Percentiles rank a stretch among this genome's conserved stretches.
Evolutionary conservation across 2,113 vertebrate species (phyloP).

Genomic region (Merops nubicus): DNA sequence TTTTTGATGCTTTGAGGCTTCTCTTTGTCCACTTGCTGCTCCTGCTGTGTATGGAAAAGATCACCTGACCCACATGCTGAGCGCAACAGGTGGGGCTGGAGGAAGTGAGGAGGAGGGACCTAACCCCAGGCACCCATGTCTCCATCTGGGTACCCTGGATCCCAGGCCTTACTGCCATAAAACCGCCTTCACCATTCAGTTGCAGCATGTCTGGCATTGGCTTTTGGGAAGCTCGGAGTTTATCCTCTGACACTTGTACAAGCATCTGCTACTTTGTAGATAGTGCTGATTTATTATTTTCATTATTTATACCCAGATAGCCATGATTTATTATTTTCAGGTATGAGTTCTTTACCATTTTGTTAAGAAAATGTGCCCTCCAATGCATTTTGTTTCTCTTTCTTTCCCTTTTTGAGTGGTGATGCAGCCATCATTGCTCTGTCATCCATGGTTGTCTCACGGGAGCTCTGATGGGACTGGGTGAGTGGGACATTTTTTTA

Average conservation of each 20-base stretch:
- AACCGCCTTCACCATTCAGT: background rate
- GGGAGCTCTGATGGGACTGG: background rate
- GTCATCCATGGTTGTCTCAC: background rate
- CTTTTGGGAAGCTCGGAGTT: background rate
- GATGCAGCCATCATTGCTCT: background rate
- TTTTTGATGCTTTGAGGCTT: background rate
- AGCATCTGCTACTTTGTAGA: background rate
- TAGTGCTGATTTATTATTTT: background rate
- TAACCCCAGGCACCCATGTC: background rate
- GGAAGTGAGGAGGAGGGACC: accelerated
- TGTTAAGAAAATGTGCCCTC: background rate
- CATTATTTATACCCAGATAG: background rate
- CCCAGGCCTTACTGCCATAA: background rate
- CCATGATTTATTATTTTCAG: background rate
- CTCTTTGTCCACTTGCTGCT: background rate
- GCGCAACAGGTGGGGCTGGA: background rate
- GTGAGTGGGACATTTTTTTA: background rate
- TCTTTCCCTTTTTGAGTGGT: background rate
- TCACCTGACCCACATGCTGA: accelerated
- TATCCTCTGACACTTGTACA: background rate
- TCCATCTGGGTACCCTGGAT: accelerated
- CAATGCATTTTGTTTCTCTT: background rate
- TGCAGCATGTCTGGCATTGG: background rate
- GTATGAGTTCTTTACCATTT: accelerated
- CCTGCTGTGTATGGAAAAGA: background rate